Base-by-base conservation (phyloP, 2,888 invertebrate species). In the Heliconius hortense region DNA sequence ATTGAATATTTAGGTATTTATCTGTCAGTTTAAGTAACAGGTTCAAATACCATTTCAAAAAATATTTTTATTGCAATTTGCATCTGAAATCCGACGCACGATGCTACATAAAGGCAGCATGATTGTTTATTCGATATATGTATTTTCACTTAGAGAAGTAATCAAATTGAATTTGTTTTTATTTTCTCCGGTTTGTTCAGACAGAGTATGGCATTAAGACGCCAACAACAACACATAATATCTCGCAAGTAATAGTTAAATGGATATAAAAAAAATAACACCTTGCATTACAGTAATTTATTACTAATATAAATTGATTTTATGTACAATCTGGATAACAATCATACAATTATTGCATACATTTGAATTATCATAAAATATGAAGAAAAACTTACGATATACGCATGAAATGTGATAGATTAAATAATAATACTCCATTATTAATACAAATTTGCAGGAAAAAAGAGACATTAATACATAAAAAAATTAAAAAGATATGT, bases 221-320 rank as follows among this genome's bases (percentile, higher is more conserved):
- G 48, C 48, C 18, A 21, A 7, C 26, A 18, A 72, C 2, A n/a
- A 39, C 39, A 43, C 4, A 4, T 43, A 43, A 4, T 18, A 5
- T 43, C 43, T 18, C 43, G 15, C 43, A 43, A 43, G 15, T 18
- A 5, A 15, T 43, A 15, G 43, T 15, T 43, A 43, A 43, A 4
- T 43, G 43, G 7, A 48, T 48, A 48, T 48, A 77, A 73, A 77
- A 48, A 72, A 71, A 64, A 76, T 67, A 73, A 85, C 72, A 67
- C 71, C 69, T 48, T 72, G 76, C 82, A 78, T 82, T 85, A 69
- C 85, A 86, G 80, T 81, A 79, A 79, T 91, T 88, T 91, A 90
- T 90, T 90, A 89, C 89, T 78, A 83, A 80, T 84, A 87, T 89
- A 89, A 90, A 87, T 91, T 91, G 92, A 92, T 92, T 91, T 89